Base-by-base conservation (phyloP, 35 echinoderm and acorn worm genomes). In the Amphiura filiformis region DNA sequence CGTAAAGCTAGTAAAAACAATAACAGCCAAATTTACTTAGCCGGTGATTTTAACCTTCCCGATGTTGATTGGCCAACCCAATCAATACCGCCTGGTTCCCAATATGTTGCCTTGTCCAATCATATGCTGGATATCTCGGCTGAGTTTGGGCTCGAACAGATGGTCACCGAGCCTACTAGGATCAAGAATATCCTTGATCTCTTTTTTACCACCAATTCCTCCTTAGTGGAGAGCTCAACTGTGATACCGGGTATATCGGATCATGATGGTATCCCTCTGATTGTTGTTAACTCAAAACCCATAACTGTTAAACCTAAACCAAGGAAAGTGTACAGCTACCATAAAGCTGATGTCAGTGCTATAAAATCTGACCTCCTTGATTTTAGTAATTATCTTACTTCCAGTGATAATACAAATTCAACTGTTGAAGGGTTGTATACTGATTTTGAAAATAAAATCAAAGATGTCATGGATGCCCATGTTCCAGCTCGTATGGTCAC, bases 41-140 rank as follows among this genome's bases (percentile, higher is more conserved):
- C 39, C 22, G 87, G 76, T n/a, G 85, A 87, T 52, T 87, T 87
- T 38, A 87, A 87, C 38, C 28, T 38, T 47, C 85, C 65, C 1
- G 75, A 78, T 65, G 38, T 87, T 17, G 85, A 77, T 35, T 87
- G 85, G 85, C 13, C 32, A 23, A 77, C 4, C 26, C 31, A 31
- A 7, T 56, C 39, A 31, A 31, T 88, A 0, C 39, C 39, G 11
- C 30, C 76, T 36, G 87, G 77, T 22, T 77, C 39, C 13, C 39
- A 37, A 57, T 80, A 88, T 39, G 36, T 39, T n/a, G 76, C 87
- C 40, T 36, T 57, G 7, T 41, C 39, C 36, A 80, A 81, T n/a
- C 77, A 56, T 22, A 57, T 88, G 77, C 31, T 88, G 17, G 77
- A 80, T 39, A 0, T 79, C 18, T 18, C 39, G 26, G 20, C 38